Percentiles rank a stretch among this genome's conserved stretches.
These are phyloP conservation scores for Oxytorus armatus DNA, from an alignment of 2,888 invertebrate genomes.

Conservation along the genomic window DNA sequence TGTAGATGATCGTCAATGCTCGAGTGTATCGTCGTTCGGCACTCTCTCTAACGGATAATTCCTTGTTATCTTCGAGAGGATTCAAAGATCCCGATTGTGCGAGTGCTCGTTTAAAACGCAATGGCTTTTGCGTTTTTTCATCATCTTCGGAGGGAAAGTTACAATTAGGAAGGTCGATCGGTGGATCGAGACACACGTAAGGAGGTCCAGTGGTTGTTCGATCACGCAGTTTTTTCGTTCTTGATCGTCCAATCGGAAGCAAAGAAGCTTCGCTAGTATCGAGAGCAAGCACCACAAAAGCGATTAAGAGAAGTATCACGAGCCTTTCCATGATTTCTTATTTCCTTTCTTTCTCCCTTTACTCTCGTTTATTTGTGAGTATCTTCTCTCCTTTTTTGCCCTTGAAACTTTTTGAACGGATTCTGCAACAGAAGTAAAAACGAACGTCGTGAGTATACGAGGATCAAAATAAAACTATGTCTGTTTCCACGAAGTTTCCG, in stretches of 20 bases:
- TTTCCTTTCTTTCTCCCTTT: background rate
- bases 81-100: background rate
- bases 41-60: background rate
- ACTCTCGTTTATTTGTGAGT: background rate
- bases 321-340: slow-evolving; percentile 42
- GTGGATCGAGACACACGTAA: slow-evolving; percentile 72
- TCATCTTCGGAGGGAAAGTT: slow-evolving; percentile 50
- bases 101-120: slow-evolving; percentile 21
- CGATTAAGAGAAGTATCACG: slow-evolving; percentile 9
- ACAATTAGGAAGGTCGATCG: slow-evolving; percentile 71
- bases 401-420: background rate
- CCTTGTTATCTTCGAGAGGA: background rate
- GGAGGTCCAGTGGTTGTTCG: slow-evolving; percentile 24
- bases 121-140: slow-evolving; percentile 10
- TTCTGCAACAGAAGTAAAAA: slow-evolving; percentile 35
- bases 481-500: slow-evolving; percentile 6
- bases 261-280: slow-evolving; percentile 28
- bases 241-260: slow-evolving; percentile 30
- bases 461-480: slow-evolving; percentile 36
- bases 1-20: slow-evolving; percentile 59
- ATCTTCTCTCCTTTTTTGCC: background rate
- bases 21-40: slow-evolving; percentile 9
- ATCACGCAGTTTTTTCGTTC: slow-evolving; percentile 9
- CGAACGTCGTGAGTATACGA: slow-evolving; percentile 28
- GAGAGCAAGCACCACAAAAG: slow-evolving; percentile 26